Percentiles rank a stretch among this genome's conserved stretches.
Conservation (phyloP, 2,888 invertebrate species). For the Lasioglossum marginatum region DNA sequence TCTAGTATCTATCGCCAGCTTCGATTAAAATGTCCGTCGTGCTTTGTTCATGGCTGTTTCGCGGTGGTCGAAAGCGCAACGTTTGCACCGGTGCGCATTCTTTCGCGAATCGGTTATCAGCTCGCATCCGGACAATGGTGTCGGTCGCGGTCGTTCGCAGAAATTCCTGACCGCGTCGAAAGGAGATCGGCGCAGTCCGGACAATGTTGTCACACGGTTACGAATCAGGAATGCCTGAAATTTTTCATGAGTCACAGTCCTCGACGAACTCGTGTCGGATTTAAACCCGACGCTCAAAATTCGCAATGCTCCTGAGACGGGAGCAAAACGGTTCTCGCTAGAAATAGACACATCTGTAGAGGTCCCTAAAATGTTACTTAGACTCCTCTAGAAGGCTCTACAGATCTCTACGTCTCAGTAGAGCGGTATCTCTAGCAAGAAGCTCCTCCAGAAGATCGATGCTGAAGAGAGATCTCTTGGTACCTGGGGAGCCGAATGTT, state of each 20-base stretch:
- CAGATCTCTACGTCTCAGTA: too few species aligned
- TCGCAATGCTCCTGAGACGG: conserved; percentile 1
- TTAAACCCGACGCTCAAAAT: conserved; percentile 26
- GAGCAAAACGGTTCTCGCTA: background rate
- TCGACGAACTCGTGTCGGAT: conserved; percentile 21
- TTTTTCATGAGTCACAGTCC: conserved; percentile 58
- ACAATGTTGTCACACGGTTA: conserved; percentile 58
- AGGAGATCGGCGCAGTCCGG: conserved; percentile 43
- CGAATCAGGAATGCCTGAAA: conserved; percentile 49
- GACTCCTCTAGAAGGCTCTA: too few species aligned
- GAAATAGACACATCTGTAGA: background rate
- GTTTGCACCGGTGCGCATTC: conserved; percentile 9
- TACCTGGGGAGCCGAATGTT: too few species aligned
- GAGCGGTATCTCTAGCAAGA: too few species aligned
- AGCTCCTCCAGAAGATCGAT: background rate
- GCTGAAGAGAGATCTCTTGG: too few species aligned
- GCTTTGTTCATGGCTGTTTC: background rate
- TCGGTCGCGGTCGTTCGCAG: conserved; percentile 51
- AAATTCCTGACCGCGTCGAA: conserved; percentile 47
- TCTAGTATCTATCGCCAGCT: background rate
- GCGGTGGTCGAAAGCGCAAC: background rate
- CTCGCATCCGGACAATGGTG: conserved; percentile 62
- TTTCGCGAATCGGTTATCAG: conserved; percentile 45
- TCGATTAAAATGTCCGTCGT: background rate
- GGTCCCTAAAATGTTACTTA: background rate